Conservation (phyloP, 1,140 invertebrate species). For the Cyclina sinensis region DNA sequence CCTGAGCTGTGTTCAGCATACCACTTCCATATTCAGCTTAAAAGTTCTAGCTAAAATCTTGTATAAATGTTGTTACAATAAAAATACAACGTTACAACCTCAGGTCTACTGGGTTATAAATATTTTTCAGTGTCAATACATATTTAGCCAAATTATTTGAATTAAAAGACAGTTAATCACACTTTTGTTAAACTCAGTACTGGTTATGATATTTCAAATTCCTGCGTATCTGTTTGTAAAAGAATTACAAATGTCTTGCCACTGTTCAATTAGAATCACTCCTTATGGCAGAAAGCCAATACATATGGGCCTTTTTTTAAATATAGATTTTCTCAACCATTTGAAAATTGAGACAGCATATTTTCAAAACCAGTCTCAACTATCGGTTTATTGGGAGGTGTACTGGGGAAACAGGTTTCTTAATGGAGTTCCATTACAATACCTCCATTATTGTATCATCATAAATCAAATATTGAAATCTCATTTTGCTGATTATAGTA, state of each 20-base stretch:
- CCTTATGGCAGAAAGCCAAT: slow-evolving; percentile 2
- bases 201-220: not conserved
- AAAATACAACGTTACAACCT: too few relatives aligned
- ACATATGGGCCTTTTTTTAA: not conserved
- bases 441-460: not conserved
- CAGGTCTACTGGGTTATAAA: too few relatives aligned
- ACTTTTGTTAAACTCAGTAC: not conserved
- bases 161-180: not conserved
- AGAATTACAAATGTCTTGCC: not conserved
- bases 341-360: too few relatives aligned
- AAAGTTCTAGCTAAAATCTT: too few relatives aligned
- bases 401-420: too few relatives aligned
- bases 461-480: not conserved
- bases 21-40: too few relatives aligned
- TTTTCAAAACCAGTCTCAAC: not conserved
- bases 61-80: too few relatives aligned
- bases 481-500: too few relatives aligned
- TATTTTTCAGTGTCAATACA: too few relatives aligned
- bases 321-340: not conserved
- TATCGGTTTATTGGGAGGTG: not conserved
- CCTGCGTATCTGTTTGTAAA: slow-evolving; percentile 14
- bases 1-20: too few relatives aligned
- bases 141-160: too few relatives aligned
- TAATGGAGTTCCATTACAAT: not conserved
- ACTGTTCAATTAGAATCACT: not conserved